These are phyloP conservation scores for Neogobius melanostomus DNA, from an alignment of 2,113 vertebrate genomes.

Conservation along the genomic window DNA sequence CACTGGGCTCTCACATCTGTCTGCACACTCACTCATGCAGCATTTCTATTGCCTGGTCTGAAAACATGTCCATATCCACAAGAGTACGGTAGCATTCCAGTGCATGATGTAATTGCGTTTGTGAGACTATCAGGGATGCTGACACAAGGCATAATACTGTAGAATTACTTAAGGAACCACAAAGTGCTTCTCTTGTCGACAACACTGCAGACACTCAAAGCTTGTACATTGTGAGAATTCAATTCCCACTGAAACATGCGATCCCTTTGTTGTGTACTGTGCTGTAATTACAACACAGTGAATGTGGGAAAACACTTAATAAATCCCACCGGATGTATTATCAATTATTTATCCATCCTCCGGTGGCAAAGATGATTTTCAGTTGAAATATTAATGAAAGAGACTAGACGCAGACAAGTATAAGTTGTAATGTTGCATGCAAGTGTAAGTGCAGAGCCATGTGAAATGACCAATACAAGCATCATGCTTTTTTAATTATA, in stretches of 20 bases:
- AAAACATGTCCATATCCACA: slow-evolving; percentile 45
- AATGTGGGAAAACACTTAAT: slow-evolving; percentile 26
- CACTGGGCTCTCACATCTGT: slow-evolving; percentile 13
- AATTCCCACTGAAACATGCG: not conserved
- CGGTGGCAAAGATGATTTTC: slow-evolving; percentile 44
- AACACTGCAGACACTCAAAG: not conserved
- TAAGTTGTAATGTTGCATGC: slow-evolving; percentile 14
- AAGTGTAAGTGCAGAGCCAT: not conserved
- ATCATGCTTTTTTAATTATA: not conserved
- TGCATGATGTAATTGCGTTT: slow-evolving; percentile 48
- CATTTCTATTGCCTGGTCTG: slow-evolving; percentile 41
- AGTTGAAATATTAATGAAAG: slow-evolving; percentile 61
- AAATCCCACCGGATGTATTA: slow-evolving; percentile 37
- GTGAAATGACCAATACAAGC: not conserved
- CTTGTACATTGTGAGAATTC: not conserved
- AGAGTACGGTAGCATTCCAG: slow-evolving; percentile 29
- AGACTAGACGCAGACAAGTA: slow-evolving; percentile 27
- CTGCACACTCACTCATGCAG: slow-evolving; percentile 18
- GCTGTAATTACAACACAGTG: slow-evolving; percentile 2
- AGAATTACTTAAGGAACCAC: slow-evolving; percentile 4
- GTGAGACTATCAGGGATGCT: slow-evolving; percentile 23
- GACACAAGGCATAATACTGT: slow-evolving; percentile 1
- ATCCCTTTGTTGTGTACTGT: slow-evolving; percentile 1
- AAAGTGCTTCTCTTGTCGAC: slow-evolving; percentile 10
- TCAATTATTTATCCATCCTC: slow-evolving; percentile 54